phyloP scores from a whole-genome alignment of 2,888 invertebrate genomes.

The Spisula solida region DNA sequence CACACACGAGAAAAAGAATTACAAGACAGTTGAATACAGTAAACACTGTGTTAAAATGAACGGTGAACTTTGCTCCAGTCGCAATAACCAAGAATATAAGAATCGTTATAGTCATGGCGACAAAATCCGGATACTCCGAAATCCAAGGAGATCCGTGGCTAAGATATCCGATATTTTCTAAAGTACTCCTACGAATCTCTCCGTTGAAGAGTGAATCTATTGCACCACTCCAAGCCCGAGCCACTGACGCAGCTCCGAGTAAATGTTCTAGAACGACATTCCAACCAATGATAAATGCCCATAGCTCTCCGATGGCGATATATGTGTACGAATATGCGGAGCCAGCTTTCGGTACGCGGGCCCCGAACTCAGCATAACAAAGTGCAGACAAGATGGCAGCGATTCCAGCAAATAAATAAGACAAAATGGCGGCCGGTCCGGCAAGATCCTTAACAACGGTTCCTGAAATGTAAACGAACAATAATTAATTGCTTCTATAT shows the following conservation, averaged over 20 bases:
- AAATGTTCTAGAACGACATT: conserved; percentile 90
- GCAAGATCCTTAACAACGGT: conserved; percentile 89
- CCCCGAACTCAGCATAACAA: conserved; percentile 87
- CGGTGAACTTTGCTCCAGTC: conserved; percentile 87
- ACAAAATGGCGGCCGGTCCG: conserved; percentile 88
- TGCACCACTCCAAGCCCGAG: conserved; percentile 88
- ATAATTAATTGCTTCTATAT: not conserved
- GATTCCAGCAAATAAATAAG: conserved; percentile 91
- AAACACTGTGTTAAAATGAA: conserved; percentile 87
- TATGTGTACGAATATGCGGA: conserved; percentile 97
- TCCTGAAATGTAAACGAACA: conserved; percentile 58
- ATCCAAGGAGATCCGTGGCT: conserved; percentile 77
- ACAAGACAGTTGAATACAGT: conserved; percentile 87
- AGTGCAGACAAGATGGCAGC: conserved; percentile 88
- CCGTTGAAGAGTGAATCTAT: conserved; percentile 87
- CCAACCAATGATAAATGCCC: conserved; percentile 96
- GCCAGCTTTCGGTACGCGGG: conserved; percentile 88
- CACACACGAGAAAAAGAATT: conserved; percentile 87
- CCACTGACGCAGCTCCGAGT: conserved; percentile 89
- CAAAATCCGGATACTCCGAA: conserved; percentile 87
- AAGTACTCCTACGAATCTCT: conserved; percentile 87
- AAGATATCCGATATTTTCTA: conserved; percentile 81
- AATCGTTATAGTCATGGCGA: conserved; percentile 86
- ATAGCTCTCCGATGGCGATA: conserved; percentile 96
- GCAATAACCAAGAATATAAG: conserved; percentile 88